Base-by-base conservation (phyloP, 2,888 invertebrate genomes). In the Agonum fuliginosum region DNA sequence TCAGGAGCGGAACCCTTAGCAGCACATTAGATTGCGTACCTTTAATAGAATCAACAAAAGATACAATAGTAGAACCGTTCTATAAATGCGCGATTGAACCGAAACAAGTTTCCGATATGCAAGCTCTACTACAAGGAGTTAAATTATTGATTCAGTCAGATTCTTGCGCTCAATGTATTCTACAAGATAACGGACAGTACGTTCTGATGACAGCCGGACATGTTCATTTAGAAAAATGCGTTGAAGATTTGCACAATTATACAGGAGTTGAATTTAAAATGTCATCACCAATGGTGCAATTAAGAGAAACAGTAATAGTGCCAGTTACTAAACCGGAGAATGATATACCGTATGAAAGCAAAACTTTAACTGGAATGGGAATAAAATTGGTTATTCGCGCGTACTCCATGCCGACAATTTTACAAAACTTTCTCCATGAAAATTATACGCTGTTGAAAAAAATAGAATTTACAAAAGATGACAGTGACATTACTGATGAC, bases 191-290 rank as follows among this genome's bases (percentile, higher is more conserved):
- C 0, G 99, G 99, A 0, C 99, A 99, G 85, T 94, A 97, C 84
- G 96, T 99, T 0, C 89, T 99, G 27, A 92, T 96, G 1, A 98
- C 99, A 0, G 95, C 98, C 1, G 99, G 99, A 0, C 98, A 99
- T 88, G 95, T 99, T 1, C 99, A 99, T 87, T 90, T 99, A 71
- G 96, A 98, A 84, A 93, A 97, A 84, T 99, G 99, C 87, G 88
- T 99, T 3, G 95, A 96, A 84, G 99, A 99, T 88, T 89, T 99
- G 71, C 93, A 91, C 81, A 91, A 92, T 80, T 97, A 96, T 87
- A 96, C 95, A 0, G 94, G 94, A 85, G 91, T 96, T 78, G 93
- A 95, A 67, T 89, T 98, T n/a, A 93, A 93, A 80, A 96, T 96
- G 0, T 99, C 99, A 0, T 93, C 95, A 83, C 99, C 99, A 0